Evolutionary conservation across 2,797 vertebrate genomes (phyloP), one percentile per base, ranked within the genome.

Genomic region (Rhinatrema bivittatum): DNA sequence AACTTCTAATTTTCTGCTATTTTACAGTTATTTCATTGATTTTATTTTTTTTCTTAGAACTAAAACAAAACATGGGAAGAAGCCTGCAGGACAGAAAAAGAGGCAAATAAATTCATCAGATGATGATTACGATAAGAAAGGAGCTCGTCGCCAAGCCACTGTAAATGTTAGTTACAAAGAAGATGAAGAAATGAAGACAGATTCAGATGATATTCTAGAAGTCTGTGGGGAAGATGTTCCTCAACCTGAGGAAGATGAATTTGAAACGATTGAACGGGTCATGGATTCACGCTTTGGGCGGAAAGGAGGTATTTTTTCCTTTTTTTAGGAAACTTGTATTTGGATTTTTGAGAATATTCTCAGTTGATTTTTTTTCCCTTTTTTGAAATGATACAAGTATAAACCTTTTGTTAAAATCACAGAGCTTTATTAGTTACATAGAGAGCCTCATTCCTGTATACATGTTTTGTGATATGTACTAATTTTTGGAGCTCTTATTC

Each of bases 131-230:
- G 91, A 93, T 70, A 92, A 93, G 61, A 92, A 94, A 62, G 80
- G 86, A 22, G 90, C 91, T 29, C 87, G 94, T 46, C 88, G 96
- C 29, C 94, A 98, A 61, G 95, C 95, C 49, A 99, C 95, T 0
- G 93, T 97, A 39, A 98, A 99, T 16, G 44, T 99, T 43, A 98
- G 94, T 74, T 98, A 99, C 64, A 99, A 99, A 60, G 95, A 99
- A 73, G 91, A 94, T n/a, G 96, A 99, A 45, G 95, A 99, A 51
- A 78, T 93, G 45, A 97, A 98, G 70, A 99, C 96, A 0, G 96
- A 99, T 79, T 99, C 96, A 1, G 96, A 99, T 49, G 96, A 99
- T 62, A 70, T 99, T 25, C 60, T 99, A 22, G 96, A 99, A 73
- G 90, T 98, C 38, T 82, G 87, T 48, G 96, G 94, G n/a, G 94